Base-by-base conservation (phyloP, 2,797 vertebrate species). In the Sebastes iracundus region DNA sequence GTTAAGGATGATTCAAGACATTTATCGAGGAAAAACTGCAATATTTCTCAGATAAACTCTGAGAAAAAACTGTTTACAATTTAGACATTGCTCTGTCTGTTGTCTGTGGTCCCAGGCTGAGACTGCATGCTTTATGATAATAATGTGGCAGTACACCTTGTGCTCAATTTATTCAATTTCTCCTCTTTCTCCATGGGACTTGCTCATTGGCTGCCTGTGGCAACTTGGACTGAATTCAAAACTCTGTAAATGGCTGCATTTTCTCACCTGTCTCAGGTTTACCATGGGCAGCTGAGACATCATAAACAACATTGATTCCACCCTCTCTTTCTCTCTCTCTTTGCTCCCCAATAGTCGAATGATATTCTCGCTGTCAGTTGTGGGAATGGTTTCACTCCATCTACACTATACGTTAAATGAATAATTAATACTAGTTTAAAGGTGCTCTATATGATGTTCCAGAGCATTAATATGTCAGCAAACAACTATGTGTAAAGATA, bases 211-310 rank as follows among this genome's bases (percentile, higher is more conserved):
- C 35, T 55, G 32, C 46, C 46, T 20, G 32, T 70, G 13, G 49
- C 52, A 65, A 20, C 52, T 80, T 81, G 80, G 60, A 60, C 52
- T 13, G 22, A 42, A 66, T 79, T 77, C 56, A 79, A 56, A 74
- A 49, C 72, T 53, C 66, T 49, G 38, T 52, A 83, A 81, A 65
- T 68, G n/a, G 46, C 46, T 63, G 32, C 60, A 68, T 72, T 74
- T 73, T 75, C 28, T 52, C 72, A 62, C 58, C 67, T 33, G 56
- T 42, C 55, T 27, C 32, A 30, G 55, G 16, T 32, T 62, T 3
- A 22, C 46, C 79, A 76, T 78, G 66, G 77, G 76, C 28, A 38
- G 60, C 64, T 73, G 55, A 77, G 64, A 66, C 82, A 75, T 84
- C 66, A 53, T 18, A 53, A 11, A 53, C 52, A 53, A 22, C 52